These are phyloP conservation scores for Azemiops feae DNA, from an alignment of 2,113 vertebrate genomes.

Conservation along the genomic window DNA sequence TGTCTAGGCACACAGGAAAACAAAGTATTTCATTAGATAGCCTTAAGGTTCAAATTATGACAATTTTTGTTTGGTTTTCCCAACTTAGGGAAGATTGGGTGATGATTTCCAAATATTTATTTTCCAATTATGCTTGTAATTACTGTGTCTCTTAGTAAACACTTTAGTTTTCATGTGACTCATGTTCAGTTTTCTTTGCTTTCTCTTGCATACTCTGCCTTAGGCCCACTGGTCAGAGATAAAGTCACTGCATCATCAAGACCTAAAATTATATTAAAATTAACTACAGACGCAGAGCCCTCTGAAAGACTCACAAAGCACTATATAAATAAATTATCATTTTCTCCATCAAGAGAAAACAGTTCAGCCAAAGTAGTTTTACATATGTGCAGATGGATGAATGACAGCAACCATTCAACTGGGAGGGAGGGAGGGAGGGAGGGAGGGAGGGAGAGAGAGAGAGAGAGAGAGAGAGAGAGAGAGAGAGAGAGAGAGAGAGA, in stretches of 20 bases:
- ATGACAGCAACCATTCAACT: accelerated
- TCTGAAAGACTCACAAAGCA: background rate
- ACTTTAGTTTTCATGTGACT: background rate
- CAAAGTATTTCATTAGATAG: background rate
- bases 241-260: background rate
- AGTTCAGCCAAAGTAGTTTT: background rate
- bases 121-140: background rate
- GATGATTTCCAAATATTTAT: background rate
- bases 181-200: background rate
- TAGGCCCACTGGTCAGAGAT: background rate
- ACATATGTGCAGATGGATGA: accelerated
- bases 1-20: background rate
- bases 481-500: too few species aligned
- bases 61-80: background rate
- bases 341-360: background rate
- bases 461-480: background rate
- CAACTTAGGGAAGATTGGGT: background rate
- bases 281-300: background rate
- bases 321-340: background rate
- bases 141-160: background rate
- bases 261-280: background rate
- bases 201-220: background rate
- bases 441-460: accelerated
- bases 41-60: background rate
- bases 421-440: too few species aligned